phyloP scores from a whole-genome alignment of 2,113 vertebrate species.

The Sigmodon hispidus region DNA sequence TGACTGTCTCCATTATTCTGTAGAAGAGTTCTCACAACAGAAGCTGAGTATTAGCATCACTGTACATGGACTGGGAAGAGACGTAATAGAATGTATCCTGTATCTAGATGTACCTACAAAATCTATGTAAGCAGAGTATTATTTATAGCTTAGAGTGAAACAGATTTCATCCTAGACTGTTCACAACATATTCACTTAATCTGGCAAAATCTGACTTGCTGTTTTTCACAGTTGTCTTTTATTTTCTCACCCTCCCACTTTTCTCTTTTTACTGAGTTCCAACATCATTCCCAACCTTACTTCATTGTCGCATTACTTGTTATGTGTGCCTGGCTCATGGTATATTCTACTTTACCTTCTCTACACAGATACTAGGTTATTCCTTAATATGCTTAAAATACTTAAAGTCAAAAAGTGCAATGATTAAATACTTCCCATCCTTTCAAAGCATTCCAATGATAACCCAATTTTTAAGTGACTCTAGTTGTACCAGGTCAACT shows the following conservation, averaged over 20 bases:
- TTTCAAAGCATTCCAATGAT: background rate
- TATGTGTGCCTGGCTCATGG: background rate
- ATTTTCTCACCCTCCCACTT: background rate
- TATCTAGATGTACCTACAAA: background rate
- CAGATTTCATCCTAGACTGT: background rate
- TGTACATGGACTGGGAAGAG: background rate
- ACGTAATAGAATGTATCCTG: background rate
- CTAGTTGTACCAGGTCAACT: background rate
- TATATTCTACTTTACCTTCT: background rate
- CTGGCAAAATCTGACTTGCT: background rate
- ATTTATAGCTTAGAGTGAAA: background rate
- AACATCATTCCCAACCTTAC: background rate
- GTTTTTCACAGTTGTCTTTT: constrained; percentile 10
- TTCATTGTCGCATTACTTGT: background rate
- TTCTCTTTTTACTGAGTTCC: background rate
- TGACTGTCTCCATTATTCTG: background rate
- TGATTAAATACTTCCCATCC: background rate
- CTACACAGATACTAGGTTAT: background rate
- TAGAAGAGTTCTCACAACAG: background rate
- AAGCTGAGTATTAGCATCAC: background rate
- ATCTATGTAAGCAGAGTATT: background rate
- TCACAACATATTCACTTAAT: background rate
- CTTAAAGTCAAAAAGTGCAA: background rate
- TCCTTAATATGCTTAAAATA: constrained; percentile 1
- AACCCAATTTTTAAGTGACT: background rate